These are phyloP conservation scores for Hyposoter dolosus DNA, from an alignment of 2,888 invertebrate species.

Conservation along the genomic window DNA sequence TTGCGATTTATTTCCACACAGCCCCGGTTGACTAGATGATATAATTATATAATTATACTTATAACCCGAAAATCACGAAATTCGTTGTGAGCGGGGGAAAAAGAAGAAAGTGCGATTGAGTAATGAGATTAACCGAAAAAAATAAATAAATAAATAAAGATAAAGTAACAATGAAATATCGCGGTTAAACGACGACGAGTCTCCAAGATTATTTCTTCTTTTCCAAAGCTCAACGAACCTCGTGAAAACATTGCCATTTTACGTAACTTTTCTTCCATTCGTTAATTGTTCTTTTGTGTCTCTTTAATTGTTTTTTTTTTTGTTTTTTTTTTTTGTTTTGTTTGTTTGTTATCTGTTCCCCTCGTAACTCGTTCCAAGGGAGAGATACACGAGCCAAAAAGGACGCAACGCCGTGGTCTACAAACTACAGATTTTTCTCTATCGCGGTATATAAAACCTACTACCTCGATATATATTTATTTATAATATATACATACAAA, in stretches of 20 bases:
- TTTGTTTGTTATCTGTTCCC: background rate
- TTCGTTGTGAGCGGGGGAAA: slow-evolving; percentile 47
- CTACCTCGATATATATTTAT: slow-evolving; percentile 72
- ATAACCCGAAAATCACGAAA: slow-evolving; percentile 51
- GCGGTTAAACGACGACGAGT: slow-evolving; percentile 29
- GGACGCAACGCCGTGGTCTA: slow-evolving; percentile 65
- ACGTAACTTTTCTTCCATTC: slow-evolving; percentile 1
- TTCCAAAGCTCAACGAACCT: slow-evolving; percentile 59
- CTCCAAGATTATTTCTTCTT: slow-evolving; percentile 45
- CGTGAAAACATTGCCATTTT: slow-evolving; percentile 38
- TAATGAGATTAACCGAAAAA: slow-evolving; percentile 6
- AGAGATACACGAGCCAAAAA: slow-evolving; percentile 58
- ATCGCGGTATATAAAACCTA: slow-evolving; percentile 78
- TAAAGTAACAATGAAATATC: slow-evolving; percentile 31
- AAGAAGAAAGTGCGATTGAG: slow-evolving; percentile 25
- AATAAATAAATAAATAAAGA: background rate
- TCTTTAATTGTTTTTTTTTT: background rate
- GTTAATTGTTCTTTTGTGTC: background rate
- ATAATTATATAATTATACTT: slow-evolving; percentile 24
- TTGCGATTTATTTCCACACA: slow-evolving; percentile 51
- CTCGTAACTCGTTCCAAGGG: slow-evolving; percentile 26
- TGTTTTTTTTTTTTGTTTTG: slow-evolving; percentile 25
- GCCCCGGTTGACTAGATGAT: slow-evolving; percentile 63
- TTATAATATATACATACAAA: slow-evolving; percentile 47
- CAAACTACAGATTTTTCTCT: slow-evolving; percentile 68